Evolutionary conservation across 2,797 vertebrate genomes (phyloP).

Genomic region (Poecile montanus): DNA sequence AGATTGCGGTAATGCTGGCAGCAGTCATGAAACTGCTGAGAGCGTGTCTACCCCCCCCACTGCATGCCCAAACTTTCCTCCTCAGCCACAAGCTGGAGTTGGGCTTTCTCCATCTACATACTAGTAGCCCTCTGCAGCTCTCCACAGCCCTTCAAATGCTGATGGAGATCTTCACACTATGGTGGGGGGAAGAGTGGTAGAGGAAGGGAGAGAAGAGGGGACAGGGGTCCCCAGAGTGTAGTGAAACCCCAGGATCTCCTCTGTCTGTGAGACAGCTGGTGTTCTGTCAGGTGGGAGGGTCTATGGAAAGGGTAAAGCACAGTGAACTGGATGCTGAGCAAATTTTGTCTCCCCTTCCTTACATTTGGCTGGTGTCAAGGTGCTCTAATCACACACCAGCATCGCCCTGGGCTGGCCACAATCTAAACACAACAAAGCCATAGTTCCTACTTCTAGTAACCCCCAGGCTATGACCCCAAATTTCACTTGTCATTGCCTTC

Average conservation of each 20-base stretch:
- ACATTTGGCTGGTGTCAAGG: not conserved
- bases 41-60: not conserved
- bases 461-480: not conserved
- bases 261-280: not conserved
- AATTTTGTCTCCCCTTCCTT: not conserved
- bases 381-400: not conserved
- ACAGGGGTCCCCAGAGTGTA: not conserved
- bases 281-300: not conserved
- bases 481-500: not conserved
- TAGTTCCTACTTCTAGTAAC: not conserved
- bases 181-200: not conserved
- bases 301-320: not conserved
- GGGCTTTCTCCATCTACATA: not conserved
- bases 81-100: not conserved
- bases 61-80: not conserved
- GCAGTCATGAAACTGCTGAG: not conserved
- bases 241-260: not conserved
- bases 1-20: slow-evolving; percentile 87
- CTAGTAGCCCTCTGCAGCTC: not conserved
- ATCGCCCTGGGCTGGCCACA: not conserved
- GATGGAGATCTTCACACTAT: not conserved
- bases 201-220: not conserved
- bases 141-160: not conserved
- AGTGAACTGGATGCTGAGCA: not conserved
- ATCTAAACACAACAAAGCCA: not conserved